Evolutionary conservation across 2,113 vertebrate genomes (phyloP).

Genomic region (Uria aalge): DNA sequence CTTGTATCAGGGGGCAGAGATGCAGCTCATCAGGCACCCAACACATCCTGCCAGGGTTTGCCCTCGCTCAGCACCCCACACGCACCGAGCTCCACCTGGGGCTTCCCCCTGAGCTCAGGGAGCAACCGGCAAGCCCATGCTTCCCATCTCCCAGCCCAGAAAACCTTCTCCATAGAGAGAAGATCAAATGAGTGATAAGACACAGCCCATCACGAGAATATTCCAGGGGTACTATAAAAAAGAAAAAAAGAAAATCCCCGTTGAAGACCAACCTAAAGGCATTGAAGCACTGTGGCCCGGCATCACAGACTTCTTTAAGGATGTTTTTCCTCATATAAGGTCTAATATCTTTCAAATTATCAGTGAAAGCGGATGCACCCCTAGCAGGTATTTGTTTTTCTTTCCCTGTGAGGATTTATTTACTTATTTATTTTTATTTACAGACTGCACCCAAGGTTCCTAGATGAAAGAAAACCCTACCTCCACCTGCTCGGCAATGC

Average conservation of each 20-base stretch:
- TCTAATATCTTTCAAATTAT: not conserved
- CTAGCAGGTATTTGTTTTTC: not conserved
- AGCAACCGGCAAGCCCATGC: not conserved
- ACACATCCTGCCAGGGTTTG: not conserved
- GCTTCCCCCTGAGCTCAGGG: not conserved
- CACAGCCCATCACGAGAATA: not conserved
- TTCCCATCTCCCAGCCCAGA: not conserved
- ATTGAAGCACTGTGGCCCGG: not conserved
- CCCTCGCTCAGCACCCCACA: not conserved
- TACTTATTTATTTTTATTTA: not conserved
- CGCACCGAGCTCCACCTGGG: rapidly evolving
- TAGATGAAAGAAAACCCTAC: not conserved
- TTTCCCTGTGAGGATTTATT: not conserved
- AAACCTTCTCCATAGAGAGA: not conserved
- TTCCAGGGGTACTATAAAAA: not conserved
- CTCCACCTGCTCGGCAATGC: not conserved
- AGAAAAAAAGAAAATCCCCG: not conserved
- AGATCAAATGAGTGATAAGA: not conserved
- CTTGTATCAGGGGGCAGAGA: not conserved
- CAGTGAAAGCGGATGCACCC: not conserved
- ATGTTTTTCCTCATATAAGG: too few species aligned
- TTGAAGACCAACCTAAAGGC: not conserved
- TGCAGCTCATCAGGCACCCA: not conserved
- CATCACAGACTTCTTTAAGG: not conserved
- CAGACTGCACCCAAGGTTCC: not conserved